Percentiles rank a stretch among this genome's conserved stretches.
These are phyloP conservation scores for Trichosurus vulpecula DNA, from an alignment of 2,797 vertebrate genomes.

Conservation along the genomic window DNA sequence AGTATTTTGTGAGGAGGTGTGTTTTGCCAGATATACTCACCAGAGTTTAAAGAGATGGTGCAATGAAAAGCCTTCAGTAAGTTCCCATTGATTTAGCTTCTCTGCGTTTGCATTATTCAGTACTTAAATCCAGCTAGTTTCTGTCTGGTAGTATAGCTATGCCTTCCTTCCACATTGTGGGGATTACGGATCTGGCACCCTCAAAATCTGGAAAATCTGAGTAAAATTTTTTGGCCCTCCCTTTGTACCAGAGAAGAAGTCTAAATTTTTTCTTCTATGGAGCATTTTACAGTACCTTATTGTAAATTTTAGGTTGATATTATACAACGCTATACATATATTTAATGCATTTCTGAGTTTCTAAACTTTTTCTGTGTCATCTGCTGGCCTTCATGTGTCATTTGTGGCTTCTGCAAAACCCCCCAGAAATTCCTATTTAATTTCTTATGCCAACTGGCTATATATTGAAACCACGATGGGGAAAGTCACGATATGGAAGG, in stretches of 20 bases:
- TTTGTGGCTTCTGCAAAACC: not conserved
- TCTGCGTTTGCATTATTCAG: conserved; percentile 32
- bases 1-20: not conserved
- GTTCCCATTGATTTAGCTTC: conserved; percentile 31
- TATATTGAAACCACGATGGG: not conserved
- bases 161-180: not conserved
- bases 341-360: not conserved
- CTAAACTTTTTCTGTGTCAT: not conserved
- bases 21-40: not conserved
- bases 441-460: not conserved
- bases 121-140: conserved; percentile 38
- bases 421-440: not conserved
- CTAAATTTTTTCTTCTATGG: not conserved
- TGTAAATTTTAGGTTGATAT: not conserved
- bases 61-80: conserved; percentile 11
- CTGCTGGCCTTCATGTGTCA: not conserved
- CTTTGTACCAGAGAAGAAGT: not conserved
- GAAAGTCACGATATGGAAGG: not conserved
- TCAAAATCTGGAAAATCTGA: not conserved
- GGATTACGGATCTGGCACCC: not conserved
- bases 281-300: not conserved
- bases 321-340: not conserved
- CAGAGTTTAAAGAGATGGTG: not conserved
- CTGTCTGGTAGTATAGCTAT: not conserved
- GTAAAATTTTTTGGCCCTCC: not conserved